Evolutionary conservation across 2,113 vertebrate species (phyloP).

Genomic region (Pholis gunnellus): DNA sequence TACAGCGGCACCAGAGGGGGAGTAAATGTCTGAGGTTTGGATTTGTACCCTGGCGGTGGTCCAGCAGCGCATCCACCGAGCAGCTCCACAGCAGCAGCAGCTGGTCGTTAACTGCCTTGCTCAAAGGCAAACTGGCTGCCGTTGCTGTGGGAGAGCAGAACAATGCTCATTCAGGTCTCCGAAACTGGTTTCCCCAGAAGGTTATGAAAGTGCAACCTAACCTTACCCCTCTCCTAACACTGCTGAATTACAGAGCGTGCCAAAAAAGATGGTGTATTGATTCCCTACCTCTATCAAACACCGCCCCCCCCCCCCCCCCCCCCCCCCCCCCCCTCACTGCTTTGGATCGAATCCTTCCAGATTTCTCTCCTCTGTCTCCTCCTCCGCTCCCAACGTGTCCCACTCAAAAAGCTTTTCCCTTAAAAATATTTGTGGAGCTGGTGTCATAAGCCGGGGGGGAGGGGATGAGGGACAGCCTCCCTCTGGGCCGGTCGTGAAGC

Average conservation of each 20-base stretch:
- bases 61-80: conserved; percentile 1
- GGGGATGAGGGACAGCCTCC: conserved; percentile 27
- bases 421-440: conserved; percentile 21
- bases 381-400: not conserved
- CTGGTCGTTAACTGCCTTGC: conserved; percentile 54
- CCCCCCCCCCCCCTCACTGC: conserved; percentile 6
- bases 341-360: conserved; percentile 41
- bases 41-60: conserved; percentile 15
- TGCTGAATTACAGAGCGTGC: conserved; percentile 20
- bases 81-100: conserved; percentile 31
- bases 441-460: conserved; percentile 22
- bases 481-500: conserved; percentile 10
- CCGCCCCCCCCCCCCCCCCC: no score
- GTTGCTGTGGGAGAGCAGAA: conserved; percentile 12
- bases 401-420: not conserved
- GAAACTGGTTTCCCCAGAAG: conserved; percentile 11
- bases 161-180: not conserved
- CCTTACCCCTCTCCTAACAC: not conserved
- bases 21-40: conserved; percentile 8
- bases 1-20: conserved; percentile 12
- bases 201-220: not conserved
- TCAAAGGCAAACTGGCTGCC: conserved; percentile 47
- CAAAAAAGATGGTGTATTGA: conserved; percentile 46
- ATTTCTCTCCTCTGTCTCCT: not conserved
- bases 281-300: not conserved